Percentiles rank a stretch among this genome's conserved stretches.
These are phyloP conservation scores for Chlorops oryzae DNA, from an alignment of 1,140 invertebrate species.

Conservation along the genomic window DNA sequence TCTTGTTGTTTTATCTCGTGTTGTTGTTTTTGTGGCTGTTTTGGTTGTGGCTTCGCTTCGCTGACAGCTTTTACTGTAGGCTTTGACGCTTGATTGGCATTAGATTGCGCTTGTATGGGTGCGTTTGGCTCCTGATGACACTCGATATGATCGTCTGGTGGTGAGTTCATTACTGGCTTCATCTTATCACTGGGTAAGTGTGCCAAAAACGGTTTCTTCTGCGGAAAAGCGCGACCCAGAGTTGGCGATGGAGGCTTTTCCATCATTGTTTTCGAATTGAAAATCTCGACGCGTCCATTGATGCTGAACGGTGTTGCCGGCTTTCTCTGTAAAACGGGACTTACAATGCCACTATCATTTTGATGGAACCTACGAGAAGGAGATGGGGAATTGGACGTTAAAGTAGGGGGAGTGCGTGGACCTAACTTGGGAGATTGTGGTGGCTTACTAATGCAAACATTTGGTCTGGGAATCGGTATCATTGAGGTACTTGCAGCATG, in stretches of 20 bases:
- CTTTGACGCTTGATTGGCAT: too few species aligned
- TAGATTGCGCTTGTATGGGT: too few species aligned
- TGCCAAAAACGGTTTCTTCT: too few species aligned
- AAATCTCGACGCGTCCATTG: slow-evolving; percentile 43
- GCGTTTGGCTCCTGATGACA: too few species aligned
- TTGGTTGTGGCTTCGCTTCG: too few species aligned
- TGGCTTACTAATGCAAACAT: slow-evolving; percentile 39
- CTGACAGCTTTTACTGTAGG: too few species aligned
- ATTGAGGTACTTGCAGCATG: slow-evolving; percentile 10
- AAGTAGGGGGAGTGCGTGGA: too few species aligned
- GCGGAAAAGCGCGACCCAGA: too few species aligned
- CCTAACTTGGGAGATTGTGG: slow-evolving; percentile 42
- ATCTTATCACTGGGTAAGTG: neutral
- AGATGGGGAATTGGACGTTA: slow-evolving; percentile 11
- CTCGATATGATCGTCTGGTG: too few species aligned
- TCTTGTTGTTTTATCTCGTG: slow-evolving; percentile 2
- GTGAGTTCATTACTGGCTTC: too few species aligned
- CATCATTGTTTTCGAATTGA: slow-evolving; percentile 35
- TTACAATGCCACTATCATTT: slow-evolving; percentile 7
- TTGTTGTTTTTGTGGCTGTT: too few species aligned
- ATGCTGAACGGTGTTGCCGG: slow-evolving; percentile 23
- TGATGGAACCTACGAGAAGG: neutral
- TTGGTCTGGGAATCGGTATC: slow-evolving; percentile 29
- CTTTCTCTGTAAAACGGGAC: slow-evolving; percentile 8
- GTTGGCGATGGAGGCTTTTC: slow-evolving; percentile 27